These are phyloP conservation scores for Microplitis mediator DNA, from an alignment of 1,140 invertebrate species.

Conservation along the genomic window DNA sequence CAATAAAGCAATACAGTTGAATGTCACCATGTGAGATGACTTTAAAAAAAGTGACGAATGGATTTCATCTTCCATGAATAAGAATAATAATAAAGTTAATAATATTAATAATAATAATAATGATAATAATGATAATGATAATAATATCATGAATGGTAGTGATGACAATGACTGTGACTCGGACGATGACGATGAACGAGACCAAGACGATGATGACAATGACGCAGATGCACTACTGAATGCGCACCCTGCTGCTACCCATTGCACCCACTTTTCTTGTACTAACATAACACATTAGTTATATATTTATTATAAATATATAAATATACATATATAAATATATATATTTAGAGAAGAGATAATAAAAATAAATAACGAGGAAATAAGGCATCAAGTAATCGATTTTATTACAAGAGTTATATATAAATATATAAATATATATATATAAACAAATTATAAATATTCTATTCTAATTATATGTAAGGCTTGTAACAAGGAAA, in stretches of 20 bases:
- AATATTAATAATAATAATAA: conserved; percentile 3
- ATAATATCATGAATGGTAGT: not conserved
- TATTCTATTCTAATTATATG: conserved; percentile 59
- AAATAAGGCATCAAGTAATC: conserved; percentile 48
- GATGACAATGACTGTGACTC: conserved; percentile 43
- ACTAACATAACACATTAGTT: conserved; percentile 60
- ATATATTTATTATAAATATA: conserved; percentile 60
- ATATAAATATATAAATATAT: conserved; percentile 22
- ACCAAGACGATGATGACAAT: conserved; percentile 34
- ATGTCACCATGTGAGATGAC: conserved; percentile 61
- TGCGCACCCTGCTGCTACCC: conserved; percentile 58
- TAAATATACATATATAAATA: not conserved
- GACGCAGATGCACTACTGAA: conserved; percentile 51
- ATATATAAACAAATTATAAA: conserved; percentile 57
- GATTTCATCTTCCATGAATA: not conserved
- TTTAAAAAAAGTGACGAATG: conserved; percentile 43
- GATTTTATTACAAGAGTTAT: conserved; percentile 60
- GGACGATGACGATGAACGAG: conserved; percentile 26
- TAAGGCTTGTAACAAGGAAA: conserved; percentile 63
- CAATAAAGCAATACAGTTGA: conserved; percentile 62
- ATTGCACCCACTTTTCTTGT: conserved; percentile 62
- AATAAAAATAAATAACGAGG: conserved; percentile 5
- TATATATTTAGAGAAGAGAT: not conserved
- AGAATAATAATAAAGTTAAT: not conserved
- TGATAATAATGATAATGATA: not conserved